Base-by-base conservation (phyloP, 2,888 invertebrate genomes). In the Clistopyga incitator region DNA sequence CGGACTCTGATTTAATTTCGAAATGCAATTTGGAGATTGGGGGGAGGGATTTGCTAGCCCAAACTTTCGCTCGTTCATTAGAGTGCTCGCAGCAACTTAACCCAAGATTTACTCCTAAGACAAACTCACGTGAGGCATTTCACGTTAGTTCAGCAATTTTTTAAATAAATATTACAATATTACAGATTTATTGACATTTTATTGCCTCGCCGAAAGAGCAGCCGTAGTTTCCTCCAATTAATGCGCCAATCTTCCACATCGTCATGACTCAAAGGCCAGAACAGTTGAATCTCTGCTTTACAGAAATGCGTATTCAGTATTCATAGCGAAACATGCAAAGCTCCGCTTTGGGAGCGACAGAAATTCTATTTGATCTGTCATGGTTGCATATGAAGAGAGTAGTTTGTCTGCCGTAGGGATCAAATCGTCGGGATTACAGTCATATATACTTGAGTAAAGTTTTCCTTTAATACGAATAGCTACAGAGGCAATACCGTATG, bases 301-400 rank as follows among this genome's bases (percentile, higher is more conserved):
- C 45, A 45, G 45, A 15, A 3, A 1, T 45, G 15, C 45, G 15
- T 45, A 47, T 50, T 18, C 18, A n/a, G n/a, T 50, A 18, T 45
- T 15, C 15, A 45, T 1, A n/a, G 50, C 18, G 50, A n/a, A 50
- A 50, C n/a, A 18, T 6, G 18, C 6, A 50, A 50, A 50, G 50
- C 50, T 50, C 18, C 6, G 50, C 18, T 50, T 15, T 18, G 52
- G 6, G 42, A 45, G 72, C 15, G 65, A 65, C 38, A 54, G 75
- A 65, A 65, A 76, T 65, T 76, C 75, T 34, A 76, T 76, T 76
- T 76, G 75, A 76, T 76, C 75, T 65, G 15, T 38, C 23, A 52
- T n/a, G 47, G 42, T 29, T 25, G 52, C 56, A 34, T 29, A 38
- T 34, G 29, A 72, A 15, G 42, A 20, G 23, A 56, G 38, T 38